Base-by-base conservation (phyloP, 2,888 invertebrate genomes). In the Notodonta dromedarius region DNA sequence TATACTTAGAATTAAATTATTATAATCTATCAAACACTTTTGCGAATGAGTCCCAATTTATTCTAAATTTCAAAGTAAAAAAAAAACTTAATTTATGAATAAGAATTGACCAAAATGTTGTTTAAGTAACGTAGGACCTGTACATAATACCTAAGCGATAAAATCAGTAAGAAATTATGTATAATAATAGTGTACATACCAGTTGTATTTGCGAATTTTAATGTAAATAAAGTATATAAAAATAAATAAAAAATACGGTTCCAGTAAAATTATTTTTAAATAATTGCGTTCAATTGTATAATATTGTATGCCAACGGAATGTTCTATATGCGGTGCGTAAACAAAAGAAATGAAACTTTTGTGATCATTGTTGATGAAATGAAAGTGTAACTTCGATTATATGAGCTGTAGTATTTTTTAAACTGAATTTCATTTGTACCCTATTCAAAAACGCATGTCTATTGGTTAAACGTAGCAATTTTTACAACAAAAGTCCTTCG, bases 401-500 rank as follows among this genome's bases (percentile, higher is more conserved):
- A 93, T 91, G 92, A 92, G 90, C 91, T 91, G 93, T 93, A 93
- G 93, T 91, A 90, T 91, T 93, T 93, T 92, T 86, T 84, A 85
- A 82, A 16, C 50, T 14, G 14, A 50, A 16, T 16, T 50, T 50
- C 50, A 50, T 16, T 50, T 50, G 9, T 9, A 9, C 4, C 50
- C 50, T 4, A 16, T 16, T 50, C 46, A 24, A 24, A 24, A 24
- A 24, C 24, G 24, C 24, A 24, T 1, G 24, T 2, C 24, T 24
- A 24, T 24, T 24, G n/a, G n/a, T n/a, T n/a, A n/a, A n/a, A n/a
- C n/a, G n/a, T n/a, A n/a, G n/a, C n/a, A n/a, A n/a, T n/a, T n/a
- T n/a, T n/a, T n/a, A n/a, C n/a, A 24, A 24, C 24, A 24, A 24
- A 24, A 24, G 24, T 24, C 2, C 24, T 24, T 24, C 24, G 24